Conservation (phyloP, 1,140 invertebrate species). For the Aphaenogaster ashmeadi region DNA sequence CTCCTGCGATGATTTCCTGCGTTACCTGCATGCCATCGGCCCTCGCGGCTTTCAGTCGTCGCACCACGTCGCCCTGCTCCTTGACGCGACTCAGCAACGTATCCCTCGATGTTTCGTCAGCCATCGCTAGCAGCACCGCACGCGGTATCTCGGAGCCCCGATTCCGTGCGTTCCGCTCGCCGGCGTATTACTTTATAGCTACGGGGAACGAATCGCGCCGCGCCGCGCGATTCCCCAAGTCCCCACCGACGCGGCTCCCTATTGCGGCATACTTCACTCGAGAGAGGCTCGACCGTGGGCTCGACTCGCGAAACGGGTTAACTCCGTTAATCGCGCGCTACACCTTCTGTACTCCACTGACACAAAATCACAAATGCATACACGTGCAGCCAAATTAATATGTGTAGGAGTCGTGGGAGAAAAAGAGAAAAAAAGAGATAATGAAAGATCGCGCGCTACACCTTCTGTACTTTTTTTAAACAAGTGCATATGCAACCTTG, state of each 20-base stretch:
- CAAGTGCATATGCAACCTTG: neutral
- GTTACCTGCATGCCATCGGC: constrained; percentile 91
- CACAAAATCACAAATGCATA: too few relatives aligned
- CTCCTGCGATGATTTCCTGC: too few relatives aligned
- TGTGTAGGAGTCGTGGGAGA: neutral
- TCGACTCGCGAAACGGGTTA: neutral
- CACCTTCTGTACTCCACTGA: neutral
- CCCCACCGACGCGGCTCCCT: neutral
- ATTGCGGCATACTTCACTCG: neutral
- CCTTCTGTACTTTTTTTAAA: too few relatives aligned
- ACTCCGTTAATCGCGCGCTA: neutral
- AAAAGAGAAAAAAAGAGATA: neutral
- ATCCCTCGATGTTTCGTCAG: constrained; percentile 85
- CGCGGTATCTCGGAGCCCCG: constrained; percentile 22
- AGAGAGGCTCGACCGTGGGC: neutral
- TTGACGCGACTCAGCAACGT: constrained; percentile 91
- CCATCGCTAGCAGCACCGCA: constrained; percentile 75
- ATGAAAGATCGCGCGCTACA: neutral
- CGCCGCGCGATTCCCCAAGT: neutral
- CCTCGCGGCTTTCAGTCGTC: constrained; percentile 93
- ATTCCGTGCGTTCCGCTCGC: constrained; percentile 46
- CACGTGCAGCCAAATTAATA: too few relatives aligned
- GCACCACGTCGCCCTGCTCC: constrained; percentile 93
- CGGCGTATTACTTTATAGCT: constrained; percentile 33
- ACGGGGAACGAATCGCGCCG: constrained; percentile 1